A percentile compares a stretch with the other conserved stretches of the same genome.
phyloP scores from a whole-genome alignment of 2,797 vertebrate genomes.

The Ctenochaetus hawaiiensis region DNA sequence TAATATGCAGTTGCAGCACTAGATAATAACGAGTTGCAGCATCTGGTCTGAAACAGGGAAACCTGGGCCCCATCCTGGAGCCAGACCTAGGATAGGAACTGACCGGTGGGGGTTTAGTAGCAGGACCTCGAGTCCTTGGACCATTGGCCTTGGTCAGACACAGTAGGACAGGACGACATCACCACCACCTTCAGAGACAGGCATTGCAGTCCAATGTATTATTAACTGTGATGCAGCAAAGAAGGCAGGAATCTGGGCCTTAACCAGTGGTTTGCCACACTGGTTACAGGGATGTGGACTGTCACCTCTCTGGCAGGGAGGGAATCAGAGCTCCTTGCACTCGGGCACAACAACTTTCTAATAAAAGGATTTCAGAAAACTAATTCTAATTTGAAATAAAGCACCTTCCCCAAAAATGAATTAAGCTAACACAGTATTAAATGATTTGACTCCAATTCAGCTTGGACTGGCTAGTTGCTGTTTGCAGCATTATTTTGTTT shows the following conservation, averaged over 20 bases:
- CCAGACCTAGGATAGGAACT: neutral
- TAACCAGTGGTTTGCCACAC: neutral
- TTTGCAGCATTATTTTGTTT: conserved; percentile 47
- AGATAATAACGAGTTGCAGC: neutral
- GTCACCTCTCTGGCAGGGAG: no score
- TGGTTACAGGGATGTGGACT: neutral
- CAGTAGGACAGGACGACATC: neutral
- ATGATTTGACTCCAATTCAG: conserved; percentile 49
- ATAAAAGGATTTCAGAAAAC: conserved; percentile 15
- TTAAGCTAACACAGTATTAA: conserved; percentile 27
- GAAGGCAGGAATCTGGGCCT: no score
- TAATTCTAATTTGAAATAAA: conserved; percentile 25
- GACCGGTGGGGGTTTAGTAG: neutral
- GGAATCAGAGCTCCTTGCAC: neutral
- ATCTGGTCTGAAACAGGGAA: neutral
- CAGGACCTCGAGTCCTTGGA: neutral
- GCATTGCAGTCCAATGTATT: neutral
- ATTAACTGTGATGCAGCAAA: no score
- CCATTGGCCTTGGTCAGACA: neutral
- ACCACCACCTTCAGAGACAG: neutral
- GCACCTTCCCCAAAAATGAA: conserved; percentile 27
- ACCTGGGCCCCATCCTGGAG: neutral
- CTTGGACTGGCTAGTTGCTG: conserved; percentile 12
- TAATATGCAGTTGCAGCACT: neutral
- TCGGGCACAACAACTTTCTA: neutral